phyloP scores from a whole-genome alignment of 23 tunicate species.

The Ascidia mentula region DNA sequence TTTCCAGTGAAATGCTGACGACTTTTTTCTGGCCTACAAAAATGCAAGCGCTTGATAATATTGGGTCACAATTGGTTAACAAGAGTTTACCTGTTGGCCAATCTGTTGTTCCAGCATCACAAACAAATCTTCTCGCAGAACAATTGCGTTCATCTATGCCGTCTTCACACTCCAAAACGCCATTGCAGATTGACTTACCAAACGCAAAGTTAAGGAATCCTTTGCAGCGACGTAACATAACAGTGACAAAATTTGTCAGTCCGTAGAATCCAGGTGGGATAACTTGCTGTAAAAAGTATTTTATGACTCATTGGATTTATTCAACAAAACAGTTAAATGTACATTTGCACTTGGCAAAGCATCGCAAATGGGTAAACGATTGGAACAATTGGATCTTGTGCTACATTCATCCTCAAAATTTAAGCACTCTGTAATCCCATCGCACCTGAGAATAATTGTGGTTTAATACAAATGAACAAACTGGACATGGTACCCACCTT shows the following conservation, averaged over 20 bases:
- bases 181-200: constrained; percentile 39
- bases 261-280: background rate
- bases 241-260: background rate
- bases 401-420: constrained; percentile 17
- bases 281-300: background rate
- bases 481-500: no score
- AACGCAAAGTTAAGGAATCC: background rate
- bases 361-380: background rate
- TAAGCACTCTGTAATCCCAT: background rate
- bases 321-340: no score
- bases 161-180: constrained; percentile 28
- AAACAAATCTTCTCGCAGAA: constrained; percentile 8
- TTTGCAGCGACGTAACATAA: background rate
- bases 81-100: background rate
- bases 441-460: background rate
- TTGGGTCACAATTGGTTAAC: no score
- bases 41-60: no score
- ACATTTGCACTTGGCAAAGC: background rate
- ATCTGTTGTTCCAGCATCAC: constrained; percentile 33
- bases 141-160: constrained; percentile 35
- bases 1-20: constrained; percentile 23
- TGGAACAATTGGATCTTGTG: constrained; percentile 6
- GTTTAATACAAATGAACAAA: no score
- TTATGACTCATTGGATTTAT: no score
- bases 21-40: constrained; percentile 1